Evolutionary conservation across 2,888 invertebrate genomes (phyloP).

Genomic region (Caenorhabditis virilis): DNA sequence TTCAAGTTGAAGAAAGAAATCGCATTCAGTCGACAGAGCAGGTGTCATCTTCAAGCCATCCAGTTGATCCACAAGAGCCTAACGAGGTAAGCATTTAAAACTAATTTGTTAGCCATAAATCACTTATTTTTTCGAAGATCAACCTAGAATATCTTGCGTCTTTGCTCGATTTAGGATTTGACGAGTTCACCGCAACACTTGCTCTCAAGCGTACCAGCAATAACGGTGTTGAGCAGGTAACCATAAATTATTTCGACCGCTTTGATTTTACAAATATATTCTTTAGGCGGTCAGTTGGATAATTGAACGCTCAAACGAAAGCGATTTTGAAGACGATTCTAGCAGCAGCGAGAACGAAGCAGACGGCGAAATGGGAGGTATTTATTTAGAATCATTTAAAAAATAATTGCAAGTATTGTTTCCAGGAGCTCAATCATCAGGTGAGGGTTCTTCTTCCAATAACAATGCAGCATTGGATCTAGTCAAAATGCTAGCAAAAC

Average conservation of each 20-base stretch:
- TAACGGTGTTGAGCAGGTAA: conserved; percentile 53
- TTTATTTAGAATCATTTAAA: too few relatives aligned
- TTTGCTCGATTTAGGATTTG: conserved; percentile 56
- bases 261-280: conserved; percentile 5
- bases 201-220: conserved; percentile 53
- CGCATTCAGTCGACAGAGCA: not conserved
- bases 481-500: conserved; percentile 5
- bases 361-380: conserved; percentile 45
- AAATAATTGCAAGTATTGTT: not conserved
- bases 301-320: conserved; percentile 54
- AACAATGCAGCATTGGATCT: conserved; percentile 2
- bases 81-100: conserved; percentile 16
- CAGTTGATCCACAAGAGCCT: conserved; percentile 34
- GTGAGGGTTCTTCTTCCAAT: not conserved
- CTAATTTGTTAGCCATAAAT: not conserved
- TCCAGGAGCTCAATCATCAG: conserved; percentile 11
- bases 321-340: conserved; percentile 46
- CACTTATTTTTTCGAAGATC: conserved; percentile 8
- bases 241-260: not conserved
- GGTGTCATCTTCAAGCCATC: conserved; percentile 16
- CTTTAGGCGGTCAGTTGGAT: conserved; percentile 55
- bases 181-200: conserved; percentile 49
- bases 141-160: conserved; percentile 39
- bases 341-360: conserved; percentile 41
- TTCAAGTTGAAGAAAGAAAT: not conserved